Evolutionary conservation across 2,888 invertebrate species (phyloP), one percentile per base, ranked within the genome.

Genomic region (Parnassius orleans): DNA sequence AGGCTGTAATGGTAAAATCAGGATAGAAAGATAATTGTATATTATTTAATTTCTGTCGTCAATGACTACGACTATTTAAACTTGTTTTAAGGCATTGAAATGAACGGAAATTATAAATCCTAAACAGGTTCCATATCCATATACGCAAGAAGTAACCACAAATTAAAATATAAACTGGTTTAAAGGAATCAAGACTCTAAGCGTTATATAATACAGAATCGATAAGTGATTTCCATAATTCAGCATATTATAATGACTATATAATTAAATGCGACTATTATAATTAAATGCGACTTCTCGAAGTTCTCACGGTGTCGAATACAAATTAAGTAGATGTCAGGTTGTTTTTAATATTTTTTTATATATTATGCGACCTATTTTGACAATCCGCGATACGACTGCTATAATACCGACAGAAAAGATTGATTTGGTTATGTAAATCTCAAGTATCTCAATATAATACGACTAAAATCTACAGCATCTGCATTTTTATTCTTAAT

Each of bases 91-190:
- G 19, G 59, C 57, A 66, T 66, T 60, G 57, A 57, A 47, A 11
- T 51, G 60, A 59, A 62, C 61, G 66, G 64, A 64, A 60, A 66
- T 60, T 53, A 66, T 66, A 57, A 64, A 66, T 60, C 62, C 60
- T 44, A 59, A 66, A 64, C 66, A 60, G 64, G 66, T 66, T 64
- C 47, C 55, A 46, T 50, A 42, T 56, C n/a, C 47, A 60, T 51
- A 52, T 59, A 47, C 53, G 52, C 53, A 65, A 42, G 52, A 48
- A 52, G 47, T 47, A 53, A 48, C 19, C 41, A 12, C 52, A 12
- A 24, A 50, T 47, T 43, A 2, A 48, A 43, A 57, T 11, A 41
- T 9, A 1, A 48, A 47, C 43, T 53, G 12, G 11, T 46, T 14
- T 11, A 33, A 33, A 46, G 44, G 44, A 59, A 59, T 44, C 1